These are phyloP conservation scores for Cyrtonyx montezumae DNA, from an alignment of 2,113 vertebrate genomes.

Conservation along the genomic window DNA sequence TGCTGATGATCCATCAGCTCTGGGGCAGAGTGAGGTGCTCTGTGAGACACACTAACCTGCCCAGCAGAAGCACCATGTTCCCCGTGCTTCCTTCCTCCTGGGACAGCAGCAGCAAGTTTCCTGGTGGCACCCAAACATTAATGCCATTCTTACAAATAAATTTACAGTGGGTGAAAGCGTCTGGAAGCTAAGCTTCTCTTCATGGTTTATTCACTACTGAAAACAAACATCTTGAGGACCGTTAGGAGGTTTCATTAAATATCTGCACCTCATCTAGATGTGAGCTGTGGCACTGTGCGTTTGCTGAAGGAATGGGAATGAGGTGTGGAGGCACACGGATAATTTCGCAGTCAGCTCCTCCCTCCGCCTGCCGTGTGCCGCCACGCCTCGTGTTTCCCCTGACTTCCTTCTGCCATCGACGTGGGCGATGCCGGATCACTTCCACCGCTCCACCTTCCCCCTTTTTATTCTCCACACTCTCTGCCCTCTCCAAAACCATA, in stretches of 20 bases:
- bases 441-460: not conserved
- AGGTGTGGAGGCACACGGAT: not conserved
- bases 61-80: not conserved
- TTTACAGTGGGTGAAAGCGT: not conserved
- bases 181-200: not conserved
- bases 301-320: not conserved
- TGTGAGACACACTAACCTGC: not conserved
- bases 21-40: not conserved
- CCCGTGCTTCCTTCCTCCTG: not conserved
- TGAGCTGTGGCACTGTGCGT: not conserved
- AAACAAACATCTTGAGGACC: not conserved
- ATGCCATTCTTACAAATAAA: not conserved
- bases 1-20: slow-evolving; percentile 30
- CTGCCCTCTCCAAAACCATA: not conserved
- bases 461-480: not conserved
- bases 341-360: not conserved
- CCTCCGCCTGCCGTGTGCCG: not conserved
- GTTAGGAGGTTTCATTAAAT: slow-evolving; percentile 12
- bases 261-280: not conserved
- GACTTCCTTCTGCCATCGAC: not conserved
- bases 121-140: not conserved
- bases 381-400: not conserved
- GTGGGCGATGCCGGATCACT: not conserved
- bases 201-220: slow-evolving; percentile 24
- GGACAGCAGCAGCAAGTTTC: not conserved